Conservation (phyloP, 1,140 invertebrate species). For the Zaprionus ornatus region DNA sequence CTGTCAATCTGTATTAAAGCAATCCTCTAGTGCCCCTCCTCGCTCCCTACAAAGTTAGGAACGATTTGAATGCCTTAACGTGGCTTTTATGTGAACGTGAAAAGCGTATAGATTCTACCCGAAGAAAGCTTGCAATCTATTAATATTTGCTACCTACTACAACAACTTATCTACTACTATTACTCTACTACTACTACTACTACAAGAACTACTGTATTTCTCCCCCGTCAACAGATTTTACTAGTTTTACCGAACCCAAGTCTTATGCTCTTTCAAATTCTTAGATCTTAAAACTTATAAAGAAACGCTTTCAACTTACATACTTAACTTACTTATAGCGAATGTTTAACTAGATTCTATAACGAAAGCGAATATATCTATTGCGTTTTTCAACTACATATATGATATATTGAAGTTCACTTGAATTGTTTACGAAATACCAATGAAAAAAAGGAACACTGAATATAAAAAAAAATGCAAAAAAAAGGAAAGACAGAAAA, state of each 20-base stretch:
- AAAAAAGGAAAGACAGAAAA: constrained; percentile 18
- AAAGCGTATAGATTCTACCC: constrained; percentile 51
- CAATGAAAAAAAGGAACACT: constrained; percentile 13
- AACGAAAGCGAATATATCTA: constrained; percentile 54
- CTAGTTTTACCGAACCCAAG: constrained; percentile 56
- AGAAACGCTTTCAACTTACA: constrained; percentile 63
- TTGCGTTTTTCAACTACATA: constrained; percentile 70
- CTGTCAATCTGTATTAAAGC: constrained; percentile 70
- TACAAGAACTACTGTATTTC: constrained; percentile 33
- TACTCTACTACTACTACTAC: constrained; percentile 14
- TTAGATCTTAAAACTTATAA: constrained; percentile 52
- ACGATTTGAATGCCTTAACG: constrained; percentile 73
- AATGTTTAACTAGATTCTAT: constrained; percentile 78
- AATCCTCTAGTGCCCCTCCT: constrained; percentile 71
- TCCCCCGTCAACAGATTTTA: constrained; percentile 43
- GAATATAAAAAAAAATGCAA: constrained; percentile 23
- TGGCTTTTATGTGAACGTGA: constrained; percentile 55
- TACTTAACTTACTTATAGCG: constrained; percentile 54
- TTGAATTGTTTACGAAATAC: constrained; percentile 66
- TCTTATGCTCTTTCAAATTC: constrained; percentile 57
- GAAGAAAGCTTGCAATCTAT: constrained; percentile 15
- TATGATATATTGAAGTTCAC: constrained; percentile 62
- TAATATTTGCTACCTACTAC: constrained; percentile 3
- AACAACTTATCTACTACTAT: constrained; percentile 16
- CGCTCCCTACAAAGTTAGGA: constrained; percentile 62